These are phyloP conservation scores for Asbolus verrucosus DNA, from an alignment of 1,140 invertebrate species.

Conservation along the genomic window DNA sequence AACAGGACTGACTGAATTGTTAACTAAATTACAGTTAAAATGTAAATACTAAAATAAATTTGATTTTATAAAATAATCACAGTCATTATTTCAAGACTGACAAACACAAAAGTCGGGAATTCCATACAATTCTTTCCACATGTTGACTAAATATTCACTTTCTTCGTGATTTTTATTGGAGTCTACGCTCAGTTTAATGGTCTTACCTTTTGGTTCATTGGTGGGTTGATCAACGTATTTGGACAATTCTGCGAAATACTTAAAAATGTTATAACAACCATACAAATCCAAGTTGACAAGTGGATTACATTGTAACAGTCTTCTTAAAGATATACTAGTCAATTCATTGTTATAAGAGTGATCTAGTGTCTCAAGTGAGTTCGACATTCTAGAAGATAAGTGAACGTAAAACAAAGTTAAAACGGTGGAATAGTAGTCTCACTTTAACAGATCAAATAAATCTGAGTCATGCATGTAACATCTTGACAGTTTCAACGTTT, in stretches of 20 bases:
- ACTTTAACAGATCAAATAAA: slow-evolving; percentile 68
- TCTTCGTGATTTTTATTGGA: neutral
- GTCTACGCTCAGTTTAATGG: neutral
- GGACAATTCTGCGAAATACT: slow-evolving; percentile 46
- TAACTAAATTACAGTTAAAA: slow-evolving; percentile 13
- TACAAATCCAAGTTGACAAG: slow-evolving; percentile 52
- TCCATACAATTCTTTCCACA: slow-evolving; percentile 19
- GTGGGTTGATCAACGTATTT: neutral
- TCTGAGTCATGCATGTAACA: slow-evolving; percentile 72
- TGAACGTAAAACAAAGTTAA: too few species aligned
- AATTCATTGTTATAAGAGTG: slow-evolving; percentile 64
- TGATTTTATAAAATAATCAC: slow-evolving; percentile 21
- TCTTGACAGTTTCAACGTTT: slow-evolving; percentile 66
- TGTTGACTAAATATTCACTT: neutral
- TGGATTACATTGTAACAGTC: slow-evolving; percentile 61
- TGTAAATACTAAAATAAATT: slow-evolving; percentile 27
- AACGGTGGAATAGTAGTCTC: too few species aligned
- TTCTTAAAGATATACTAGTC: slow-evolving; percentile 61
- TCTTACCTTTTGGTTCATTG: too few species aligned
- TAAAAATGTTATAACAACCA: slow-evolving; percentile 53
- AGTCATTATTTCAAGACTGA: slow-evolving; percentile 6
- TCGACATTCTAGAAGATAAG: slow-evolving; percentile 51
- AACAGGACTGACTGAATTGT: slow-evolving; percentile 22
- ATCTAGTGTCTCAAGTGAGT: slow-evolving; percentile 61
- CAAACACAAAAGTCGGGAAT: neutral